These are phyloP conservation scores for Rhombomys opimus DNA, from an alignment of 2,113 vertebrate species.

Conservation along the genomic window DNA sequence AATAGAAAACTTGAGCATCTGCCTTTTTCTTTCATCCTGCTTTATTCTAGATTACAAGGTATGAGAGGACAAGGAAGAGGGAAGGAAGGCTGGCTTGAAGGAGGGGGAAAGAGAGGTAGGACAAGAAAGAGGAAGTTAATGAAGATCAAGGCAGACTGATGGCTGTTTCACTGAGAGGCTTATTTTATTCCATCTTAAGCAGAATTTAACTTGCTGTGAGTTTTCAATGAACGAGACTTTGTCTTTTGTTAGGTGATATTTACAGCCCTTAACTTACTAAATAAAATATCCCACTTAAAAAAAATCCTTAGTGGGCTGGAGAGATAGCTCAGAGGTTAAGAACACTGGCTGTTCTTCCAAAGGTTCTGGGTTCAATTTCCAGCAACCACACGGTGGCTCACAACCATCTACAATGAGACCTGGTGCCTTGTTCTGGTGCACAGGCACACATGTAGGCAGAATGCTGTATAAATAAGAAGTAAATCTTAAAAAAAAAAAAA, in stretches of 20 bases:
- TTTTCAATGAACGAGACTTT: conserved; percentile 19
- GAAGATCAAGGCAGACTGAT: neutral
- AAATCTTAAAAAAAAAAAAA: neutral
- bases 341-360: no score
- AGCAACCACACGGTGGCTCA: no score
- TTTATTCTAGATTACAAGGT: neutral
- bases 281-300: conserved; percentile 69
- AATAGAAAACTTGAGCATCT: neutral
- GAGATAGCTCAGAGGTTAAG: no score
- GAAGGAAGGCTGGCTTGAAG: neutral
- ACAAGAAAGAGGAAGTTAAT: neutral
- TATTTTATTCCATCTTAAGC: neutral
- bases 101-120: no score
- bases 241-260: conserved; percentile 66
- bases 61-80: neutral
- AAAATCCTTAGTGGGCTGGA: neutral
- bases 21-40: neutral
- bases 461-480: no score
- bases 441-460: no score
- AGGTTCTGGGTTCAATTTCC: no score
- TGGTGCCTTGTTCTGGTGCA: no score
- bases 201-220: neutral
- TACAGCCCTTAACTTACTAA: conserved; percentile 76
- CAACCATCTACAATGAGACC: no score
- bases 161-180: conserved; percentile 27